These are phyloP conservation scores for Callipepla squamata DNA, from an alignment of 2,113 vertebrate genomes.

Conservation along the genomic window DNA sequence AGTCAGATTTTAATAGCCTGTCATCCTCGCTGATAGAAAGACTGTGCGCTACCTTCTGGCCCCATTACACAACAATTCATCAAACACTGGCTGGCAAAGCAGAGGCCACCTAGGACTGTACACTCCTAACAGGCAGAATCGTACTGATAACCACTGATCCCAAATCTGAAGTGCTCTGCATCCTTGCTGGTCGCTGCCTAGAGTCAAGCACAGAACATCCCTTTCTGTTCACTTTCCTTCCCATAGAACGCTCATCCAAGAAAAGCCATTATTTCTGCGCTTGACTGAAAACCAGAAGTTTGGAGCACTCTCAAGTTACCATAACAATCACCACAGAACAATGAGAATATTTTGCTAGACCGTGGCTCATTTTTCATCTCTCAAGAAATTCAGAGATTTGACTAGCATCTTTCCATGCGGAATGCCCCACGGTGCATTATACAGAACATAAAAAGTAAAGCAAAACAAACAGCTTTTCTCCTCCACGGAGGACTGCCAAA, in stretches of 20 bases:
- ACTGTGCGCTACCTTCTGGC: not conserved
- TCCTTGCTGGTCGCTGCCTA: not conserved
- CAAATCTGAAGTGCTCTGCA: not conserved
- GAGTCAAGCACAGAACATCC: not conserved
- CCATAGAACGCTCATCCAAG: not conserved
- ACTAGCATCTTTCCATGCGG: not conserved
- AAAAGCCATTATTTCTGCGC: slow-evolving; percentile 8
- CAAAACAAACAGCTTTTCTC: slow-evolving; percentile 1
- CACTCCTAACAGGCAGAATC: not conserved
- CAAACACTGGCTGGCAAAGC: not conserved
- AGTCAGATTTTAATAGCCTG: slow-evolving; percentile 35
- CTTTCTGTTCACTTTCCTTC: not conserved
- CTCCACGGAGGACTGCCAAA: not conserved
- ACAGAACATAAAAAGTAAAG: not conserved
- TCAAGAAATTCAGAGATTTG: not conserved
- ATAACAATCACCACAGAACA: not conserved
- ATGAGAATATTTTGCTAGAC: not conserved
- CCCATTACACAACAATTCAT: slow-evolving; percentile 22
- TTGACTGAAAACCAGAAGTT: slow-evolving; percentile 7
- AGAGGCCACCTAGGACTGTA: not conserved
- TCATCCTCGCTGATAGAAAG: slow-evolving; percentile 5
- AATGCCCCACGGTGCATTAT: not conserved
- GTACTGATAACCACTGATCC: not conserved
- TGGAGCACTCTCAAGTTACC: not conserved
- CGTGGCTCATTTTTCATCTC: not conserved